Base-by-base conservation (phyloP, 2,797 vertebrate genomes). In the Danio kyathit region DNA sequence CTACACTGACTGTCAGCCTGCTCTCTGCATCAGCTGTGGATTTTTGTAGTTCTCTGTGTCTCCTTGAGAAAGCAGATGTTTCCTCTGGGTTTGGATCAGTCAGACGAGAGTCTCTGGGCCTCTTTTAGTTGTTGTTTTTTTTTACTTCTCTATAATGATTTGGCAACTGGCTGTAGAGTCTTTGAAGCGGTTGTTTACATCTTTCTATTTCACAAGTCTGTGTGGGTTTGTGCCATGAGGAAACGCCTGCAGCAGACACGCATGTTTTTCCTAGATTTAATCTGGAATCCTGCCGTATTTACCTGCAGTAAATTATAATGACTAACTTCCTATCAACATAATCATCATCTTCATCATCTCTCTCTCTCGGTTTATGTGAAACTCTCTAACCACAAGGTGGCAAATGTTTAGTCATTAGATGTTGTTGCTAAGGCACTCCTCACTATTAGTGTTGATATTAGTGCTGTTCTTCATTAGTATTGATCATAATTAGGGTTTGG, bases 271-370 rank as follows among this genome's bases (percentile, higher is more conserved):
- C 56, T 52, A 9, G 70, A 41, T 41, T 11, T 29, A 61, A 49
- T 51, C 65, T 43, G 6, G 57, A n/a, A 29, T 52, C 13, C 19
- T 41, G 1, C 49, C 14, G 4, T 29, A 29, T 29, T 29, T 29
- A 67, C 75, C 19, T 57, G 19, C 43, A 46, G 10, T 19, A 79
- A 21, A 61, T 70, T 38, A 12, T 61, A 12, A 79, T 38, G 86
- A 83, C 82, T 87, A 86, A 87, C 81, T 83, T 75, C 59, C 60
- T 21, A 64, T 84, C 40, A 6, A 29, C 29, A 29, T 1, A 29
- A 29, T 29, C 29, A 29, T 29, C 29, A 29, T 12, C 9, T 13
- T 59, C 14, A 13, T 16, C 5, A 4, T 74, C 29, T 65, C 29
- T 65, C 59, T 64, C 21, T 41, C 38, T 19, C 1, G 6, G 21